Evolutionary conservation across 2,113 vertebrate genomes (phyloP), one percentile per base, ranked within the genome.

Genomic region (Pelobates fuscus): DNA sequence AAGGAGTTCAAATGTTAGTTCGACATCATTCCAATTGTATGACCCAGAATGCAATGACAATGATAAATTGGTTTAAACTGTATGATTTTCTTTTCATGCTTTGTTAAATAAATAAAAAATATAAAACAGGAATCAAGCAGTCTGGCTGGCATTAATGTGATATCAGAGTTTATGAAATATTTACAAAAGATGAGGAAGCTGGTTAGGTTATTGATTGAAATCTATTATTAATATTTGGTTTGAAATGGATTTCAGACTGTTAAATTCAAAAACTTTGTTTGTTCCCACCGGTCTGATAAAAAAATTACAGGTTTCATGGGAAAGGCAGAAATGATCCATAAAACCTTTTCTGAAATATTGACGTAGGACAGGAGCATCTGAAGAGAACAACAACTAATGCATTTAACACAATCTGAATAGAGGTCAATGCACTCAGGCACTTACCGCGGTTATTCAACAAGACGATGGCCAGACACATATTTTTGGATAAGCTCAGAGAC

Each of bases 221-320:
- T 67, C 24, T 67, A 67, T 75, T 67, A 75, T 75, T 75, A 67
- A 67, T 75, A 60, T 75, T 21, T 21, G 30, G 21, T 7, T 64
- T 26, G 49, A 24, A 55, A 57, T 57, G 44, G 71, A 74, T 66
- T n/a, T n/a, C 30, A 26, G 25, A 26, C 23, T 17, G 24, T 5
- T 25, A 32, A 26, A 24, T 27, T 52, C 21, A 21, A 29, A 44
- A 27, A 29, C 2, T 43, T 44, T 57, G 49, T 43, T 57, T 77
- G 63, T 60, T 55, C 44, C 49, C 8, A 2, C 2, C 21, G 41
- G 8, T 8, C 26, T 21, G 29, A 10, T 20, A 17, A 18, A 71
- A 49, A 73, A 20, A 30, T 30, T 60, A 4, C 7, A 29, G 17
- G 32, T 21, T 57, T 27, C 37, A 57, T 55, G 5, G 10, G 6